Evolutionary conservation across 2,797 vertebrate genomes (phyloP).

Genomic region (Xenopus petersii): DNA sequence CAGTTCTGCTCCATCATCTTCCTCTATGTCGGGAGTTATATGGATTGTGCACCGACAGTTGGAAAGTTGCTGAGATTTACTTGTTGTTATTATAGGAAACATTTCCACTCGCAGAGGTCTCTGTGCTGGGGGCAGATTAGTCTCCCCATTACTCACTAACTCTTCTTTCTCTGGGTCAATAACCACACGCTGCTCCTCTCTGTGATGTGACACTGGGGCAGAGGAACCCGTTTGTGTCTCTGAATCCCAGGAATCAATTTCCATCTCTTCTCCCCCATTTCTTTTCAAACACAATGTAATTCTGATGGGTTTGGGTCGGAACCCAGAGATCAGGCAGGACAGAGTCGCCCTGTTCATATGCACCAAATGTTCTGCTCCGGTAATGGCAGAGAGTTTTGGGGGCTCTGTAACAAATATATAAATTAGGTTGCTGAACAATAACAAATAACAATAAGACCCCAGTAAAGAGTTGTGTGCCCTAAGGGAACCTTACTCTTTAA

Average conservation of each 20-base stretch:
- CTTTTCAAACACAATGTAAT: slow-evolving; percentile 1
- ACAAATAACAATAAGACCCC: too few species aligned
- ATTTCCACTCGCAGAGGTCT: not conserved
- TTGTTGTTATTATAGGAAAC: not conserved
- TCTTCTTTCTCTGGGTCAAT: not conserved
- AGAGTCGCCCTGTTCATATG: slow-evolving; percentile 28
- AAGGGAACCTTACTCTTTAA: too few species aligned
- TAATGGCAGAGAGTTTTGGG: slow-evolving; percentile 6
- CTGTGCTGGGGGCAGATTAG: not conserved
- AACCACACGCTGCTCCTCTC: not conserved
- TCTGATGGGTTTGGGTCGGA: not conserved
- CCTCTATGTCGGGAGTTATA: slow-evolving; percentile 8
- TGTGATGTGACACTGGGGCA: not conserved
- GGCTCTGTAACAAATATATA: slow-evolving; percentile 21
- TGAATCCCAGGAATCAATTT: not conserved
- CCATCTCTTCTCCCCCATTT: not conserved
- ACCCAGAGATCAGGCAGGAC: not conserved
- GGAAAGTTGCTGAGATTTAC: not conserved
- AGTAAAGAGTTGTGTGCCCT: too few species aligned
- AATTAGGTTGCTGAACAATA: too few species aligned
- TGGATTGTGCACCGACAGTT: not conserved
- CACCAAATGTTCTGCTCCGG: slow-evolving; percentile 9
- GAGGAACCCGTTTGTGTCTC: not conserved
- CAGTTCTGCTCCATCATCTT: not conserved
- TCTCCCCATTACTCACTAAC: not conserved